Base-by-base conservation (phyloP, 2,797 vertebrate genomes). In the Discoglossus pictus region DNA sequence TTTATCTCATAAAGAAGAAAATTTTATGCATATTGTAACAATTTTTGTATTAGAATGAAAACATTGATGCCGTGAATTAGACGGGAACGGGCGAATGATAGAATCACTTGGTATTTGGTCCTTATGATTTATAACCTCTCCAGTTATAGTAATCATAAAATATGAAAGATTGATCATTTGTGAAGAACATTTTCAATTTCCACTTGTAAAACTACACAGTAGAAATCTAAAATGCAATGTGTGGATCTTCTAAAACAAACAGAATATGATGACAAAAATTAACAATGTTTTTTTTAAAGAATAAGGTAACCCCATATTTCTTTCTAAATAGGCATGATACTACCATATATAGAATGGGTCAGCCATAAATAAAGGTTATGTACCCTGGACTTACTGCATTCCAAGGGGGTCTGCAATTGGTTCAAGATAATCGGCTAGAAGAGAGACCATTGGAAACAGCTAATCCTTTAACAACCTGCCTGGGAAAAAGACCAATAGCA, bases 61-160 rank as follows among this genome's bases (percentile, higher is more conserved):
- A 62, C 56, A 48, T 40, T 53, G 39, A 42, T 63, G 51, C 34
- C 51, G 55, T 61, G 58, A 69, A 61, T 55, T 61, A 70, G 48
- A 24, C 48, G 58, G 52, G 23, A 36, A 50, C 17, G 27, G 51
- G n/a, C 48, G 67, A 21, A 40, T 39, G 51, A 48, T n/a, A 56
- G 56, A 48, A 62, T 48, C 42, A 12, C 51, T 61, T 47, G 48
- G 66, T 34, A 61, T 69, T 63, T 62, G 42, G 48, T 51, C 10
- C 20, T 47, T 62, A 16, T 55, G 52, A 70, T 62, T 70, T 62
- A 70, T 56, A 16, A 16, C 51, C 43, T 13, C 59, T 48, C 42
- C 35, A 44, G 52, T 62, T 63, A 40, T 31, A 63, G 51, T 34
- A 35, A 50, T 50, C 36, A 63, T 70, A 63, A 70, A 63, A 63